phyloP scores from a whole-genome alignment of 2,888 invertebrate genomes.

The Drosophila nigricruria region DNA sequence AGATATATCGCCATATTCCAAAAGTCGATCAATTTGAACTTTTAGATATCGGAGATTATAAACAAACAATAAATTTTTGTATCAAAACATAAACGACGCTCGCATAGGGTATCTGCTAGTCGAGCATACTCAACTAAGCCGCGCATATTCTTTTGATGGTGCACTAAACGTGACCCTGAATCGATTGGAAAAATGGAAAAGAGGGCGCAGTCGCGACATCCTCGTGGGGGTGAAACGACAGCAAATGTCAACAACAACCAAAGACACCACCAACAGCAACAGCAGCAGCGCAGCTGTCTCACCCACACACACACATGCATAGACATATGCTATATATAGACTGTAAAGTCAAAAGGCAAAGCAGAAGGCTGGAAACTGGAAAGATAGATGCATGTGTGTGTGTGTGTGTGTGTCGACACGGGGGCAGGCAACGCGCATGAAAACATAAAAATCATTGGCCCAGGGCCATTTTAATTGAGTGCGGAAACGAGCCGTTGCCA shows the following conservation, averaged over 20 bases:
- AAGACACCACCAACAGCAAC: slow-evolving; percentile 63
- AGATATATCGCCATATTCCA: not conserved
- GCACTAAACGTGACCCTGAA: slow-evolving; percentile 51
- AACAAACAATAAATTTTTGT: too few relatives aligned
- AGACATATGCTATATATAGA: slow-evolving; percentile 43
- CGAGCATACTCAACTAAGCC: not conserved
- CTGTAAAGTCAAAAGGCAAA: slow-evolving; percentile 22
- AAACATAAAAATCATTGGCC: slow-evolving; percentile 22
- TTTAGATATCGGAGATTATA: not conserved
- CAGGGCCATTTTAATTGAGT: slow-evolving; percentile 64
- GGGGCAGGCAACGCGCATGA: slow-evolving; percentile 15
- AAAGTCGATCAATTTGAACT: not conserved
- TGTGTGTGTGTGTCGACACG: slow-evolving; percentile 41
- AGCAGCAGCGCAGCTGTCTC: slow-evolving; percentile 59
- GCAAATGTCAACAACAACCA: slow-evolving; percentile 39
- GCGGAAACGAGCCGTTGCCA: slow-evolving; percentile 49
- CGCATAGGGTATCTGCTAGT: not conserved
- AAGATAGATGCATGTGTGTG: slow-evolving; percentile 53
- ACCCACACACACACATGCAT: slow-evolving; percentile 50
- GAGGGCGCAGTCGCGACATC: slow-evolving; percentile 60
- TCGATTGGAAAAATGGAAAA: slow-evolving; percentile 13
- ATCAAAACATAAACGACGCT: not conserved
- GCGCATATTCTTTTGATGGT: not conserved
- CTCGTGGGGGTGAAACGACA: slow-evolving; percentile 26
- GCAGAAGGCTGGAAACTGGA: slow-evolving; percentile 38